Evolutionary conservation across 2,888 invertebrate genomes (phyloP), one percentile per base, ranked within the genome.

Genomic region (Lasiommata megera): DNA sequence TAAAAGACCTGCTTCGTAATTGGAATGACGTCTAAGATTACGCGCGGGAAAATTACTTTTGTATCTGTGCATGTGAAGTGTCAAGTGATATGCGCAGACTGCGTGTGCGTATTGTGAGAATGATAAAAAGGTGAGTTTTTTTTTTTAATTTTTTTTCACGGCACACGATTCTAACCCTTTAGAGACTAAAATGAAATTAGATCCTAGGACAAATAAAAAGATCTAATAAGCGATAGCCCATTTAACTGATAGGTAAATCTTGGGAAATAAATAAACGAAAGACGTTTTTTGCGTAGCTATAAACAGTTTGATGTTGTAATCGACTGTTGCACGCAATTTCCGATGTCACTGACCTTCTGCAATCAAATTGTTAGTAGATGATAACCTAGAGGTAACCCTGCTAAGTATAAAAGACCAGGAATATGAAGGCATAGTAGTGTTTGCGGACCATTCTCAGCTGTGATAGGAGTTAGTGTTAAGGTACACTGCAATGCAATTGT

Each of bases 101-200:
- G 47, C 77, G 14, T 12, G 41, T 61, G 47, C 77, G 52, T 41
- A 41, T 75, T 12, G 75, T 82, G 73, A 85, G 84, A 66, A 67
- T 83, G 54, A 59, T 81, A 54, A 80, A 80, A 69, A 77, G 80
- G 82, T 79, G 69, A 54, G 68, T 1, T 12, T 31, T 9, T 31
- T 51, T 37, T 17, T 12, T 29, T 46, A n/a, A n/a, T n/a, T n/a
- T n/a, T 6, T 14, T 14, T 16, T 16, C 5, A 6, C 1, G 28
- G 46, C 3, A 11, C 9, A 11, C 16, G 46, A 6, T n/a, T 31
- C 46, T 6, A 9, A 16, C 1, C 8, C 9, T 18, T 41, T 41
- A 6, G 1, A 23, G 9, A 6, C 17, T 17, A 18, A 41, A 18
- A 1, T 8, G 23, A 23, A 23, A 23, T 3, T 23, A 23, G 23